Conservation (phyloP, 2,888 invertebrate species). For the Embidobia sp. region DNA sequence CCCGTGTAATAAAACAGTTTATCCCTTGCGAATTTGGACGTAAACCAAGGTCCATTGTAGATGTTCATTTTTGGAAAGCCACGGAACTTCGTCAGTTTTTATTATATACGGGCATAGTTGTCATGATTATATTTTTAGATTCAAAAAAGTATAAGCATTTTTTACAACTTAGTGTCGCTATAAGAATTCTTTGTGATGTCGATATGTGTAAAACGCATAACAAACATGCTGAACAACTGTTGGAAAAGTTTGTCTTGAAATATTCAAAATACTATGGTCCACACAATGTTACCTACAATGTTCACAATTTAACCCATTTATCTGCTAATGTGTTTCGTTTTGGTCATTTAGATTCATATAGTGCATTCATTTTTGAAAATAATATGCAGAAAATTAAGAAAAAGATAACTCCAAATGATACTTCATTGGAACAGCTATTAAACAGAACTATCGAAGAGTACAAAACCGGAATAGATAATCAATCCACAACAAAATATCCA, state of each 20-base stretch:
- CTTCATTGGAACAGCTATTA: slow-evolving; percentile 1
- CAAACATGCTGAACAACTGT: slow-evolving; percentile 4
- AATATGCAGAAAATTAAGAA: slow-evolving; percentile 2
- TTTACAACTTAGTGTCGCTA: neutral
- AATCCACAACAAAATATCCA: no score
- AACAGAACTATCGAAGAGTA: slow-evolving; percentile 11
- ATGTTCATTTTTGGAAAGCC: neutral
- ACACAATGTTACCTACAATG: slow-evolving; percentile 12
- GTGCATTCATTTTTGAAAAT: slow-evolving; percentile 14
- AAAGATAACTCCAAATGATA: neutral
- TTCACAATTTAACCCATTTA: slow-evolving; percentile 1
- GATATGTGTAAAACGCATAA: neutral
- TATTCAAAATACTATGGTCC: neutral
- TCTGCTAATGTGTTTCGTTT: neutral
- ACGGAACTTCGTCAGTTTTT: neutral
- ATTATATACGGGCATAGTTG: neutral
- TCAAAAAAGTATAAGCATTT: slow-evolving; percentile 11
- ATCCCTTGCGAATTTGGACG: neutral
- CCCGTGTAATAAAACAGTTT: neutral
- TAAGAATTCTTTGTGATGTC: slow-evolving; percentile 7
- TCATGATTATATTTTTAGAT: neutral
- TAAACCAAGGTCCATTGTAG: neutral
- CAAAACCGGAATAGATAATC: no score
- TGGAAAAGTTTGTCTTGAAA: neutral
- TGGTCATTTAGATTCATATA: slow-evolving; percentile 2